Base-by-base conservation (phyloP, 2,113 vertebrate genomes). In the Mystacornis crossleyi region DNA sequence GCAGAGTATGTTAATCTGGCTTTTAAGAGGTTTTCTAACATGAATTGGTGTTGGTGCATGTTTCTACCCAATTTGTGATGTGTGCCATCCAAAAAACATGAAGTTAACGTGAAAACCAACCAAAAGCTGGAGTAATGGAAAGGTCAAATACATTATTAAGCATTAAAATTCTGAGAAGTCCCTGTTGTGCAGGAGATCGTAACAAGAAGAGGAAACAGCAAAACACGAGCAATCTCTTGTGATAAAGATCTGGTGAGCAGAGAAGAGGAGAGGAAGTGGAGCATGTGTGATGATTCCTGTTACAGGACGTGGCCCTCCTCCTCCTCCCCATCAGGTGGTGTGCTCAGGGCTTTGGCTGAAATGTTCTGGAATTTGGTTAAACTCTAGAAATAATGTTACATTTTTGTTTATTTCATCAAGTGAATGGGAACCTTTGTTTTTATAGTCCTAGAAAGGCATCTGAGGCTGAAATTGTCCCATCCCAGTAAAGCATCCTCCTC, bases 151-250 rank as follows among this genome's bases (percentile, higher is more conserved):
- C 72, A 92, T 96, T 94, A 97, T 87, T 91, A 94, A 84, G 93
- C 89, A 67, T 96, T 97, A 96, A 94, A 90, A 96, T 97, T 96
- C 95, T 96, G 75, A 97, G 96, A 97, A 97, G 93, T 97, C 92
- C 91, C 95, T 95, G 86, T 97, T 95, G 57, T 89, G 92, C 96
- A 94, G 94, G 96, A 97, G 97, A 66, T 82, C 2, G 61, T 97
- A 96, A 96, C 94, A 79, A 95, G 97, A 97, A 97, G 93, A 98
- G 97, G 98, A 98, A 98, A 96, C 90, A 91, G 97, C 73, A 38
- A 93, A 83, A 94, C 82, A 84, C 11, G 89, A 97, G 94, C 45
- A 18, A 72, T 96, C 95, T 97, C 95, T 93, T 16, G 1, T 95
- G 98, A 98, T 98, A 98, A 97, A 77, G 79, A 98, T 98, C 97